Conservation (phyloP, 2,797 vertebrate species). For the Phoeniculus purpureus region DNA sequence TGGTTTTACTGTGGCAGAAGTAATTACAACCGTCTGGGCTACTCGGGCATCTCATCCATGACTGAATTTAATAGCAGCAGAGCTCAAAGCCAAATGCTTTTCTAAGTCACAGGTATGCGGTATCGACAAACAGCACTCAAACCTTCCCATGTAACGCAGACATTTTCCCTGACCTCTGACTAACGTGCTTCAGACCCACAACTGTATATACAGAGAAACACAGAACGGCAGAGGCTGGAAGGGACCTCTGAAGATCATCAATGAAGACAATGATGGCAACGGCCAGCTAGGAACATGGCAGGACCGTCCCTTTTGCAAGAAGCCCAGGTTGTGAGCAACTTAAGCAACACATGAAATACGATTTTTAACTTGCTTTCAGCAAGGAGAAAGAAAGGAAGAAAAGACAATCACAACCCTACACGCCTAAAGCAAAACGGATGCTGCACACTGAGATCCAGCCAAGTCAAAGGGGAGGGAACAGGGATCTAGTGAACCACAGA, state of each 20-base stretch:
- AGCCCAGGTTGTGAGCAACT: neutral
- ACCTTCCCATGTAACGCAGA: too few relatives aligned
- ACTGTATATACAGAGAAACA: too few relatives aligned
- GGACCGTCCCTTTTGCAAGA: neutral
- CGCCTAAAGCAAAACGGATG: neutral
- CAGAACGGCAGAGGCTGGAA: too few relatives aligned
- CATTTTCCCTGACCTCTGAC: too few relatives aligned
- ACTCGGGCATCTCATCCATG: neutral
- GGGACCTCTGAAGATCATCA: too few relatives aligned
- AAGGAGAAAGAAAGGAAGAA: neutral
- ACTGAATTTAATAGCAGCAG: neutral
- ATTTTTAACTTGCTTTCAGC: neutral
- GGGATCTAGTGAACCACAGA: neutral
- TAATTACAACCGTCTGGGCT: constrained; percentile 13
- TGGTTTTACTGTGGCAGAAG: constrained; percentile 36
- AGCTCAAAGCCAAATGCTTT: neutral
- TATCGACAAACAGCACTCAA: neutral
- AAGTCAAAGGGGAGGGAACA: neutral
- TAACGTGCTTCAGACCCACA: too few relatives aligned
- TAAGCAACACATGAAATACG: neutral
- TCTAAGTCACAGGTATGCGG: neutral
- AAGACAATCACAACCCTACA: neutral
- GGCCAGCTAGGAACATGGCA: neutral
- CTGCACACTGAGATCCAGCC: neutral
- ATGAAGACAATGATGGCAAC: neutral